A percentile compares a stretch with the other conserved stretches of the same genome.
These are phyloP conservation scores for Cremastinae sp. DNA, from an alignment of 2,888 invertebrate genomes.

Conservation along the genomic window DNA sequence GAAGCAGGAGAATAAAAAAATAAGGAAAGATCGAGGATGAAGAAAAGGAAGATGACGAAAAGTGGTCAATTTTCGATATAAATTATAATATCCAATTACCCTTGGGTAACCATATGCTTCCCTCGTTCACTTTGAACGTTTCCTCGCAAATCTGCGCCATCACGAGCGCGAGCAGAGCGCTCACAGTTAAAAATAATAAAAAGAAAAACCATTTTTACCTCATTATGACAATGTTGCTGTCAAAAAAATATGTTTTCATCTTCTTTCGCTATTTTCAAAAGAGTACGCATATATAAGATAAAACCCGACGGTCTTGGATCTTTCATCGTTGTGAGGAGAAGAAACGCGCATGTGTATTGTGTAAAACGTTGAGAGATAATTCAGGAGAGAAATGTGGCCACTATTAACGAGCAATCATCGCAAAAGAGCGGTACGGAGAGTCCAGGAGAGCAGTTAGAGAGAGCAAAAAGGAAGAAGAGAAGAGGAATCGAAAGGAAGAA, in stretches of 20 bases:
- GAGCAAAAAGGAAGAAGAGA: neutral
- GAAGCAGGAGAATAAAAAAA: neutral
- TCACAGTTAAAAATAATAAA: constrained; percentile 42
- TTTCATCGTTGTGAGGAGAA: too few species aligned
- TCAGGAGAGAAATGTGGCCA: constrained; percentile 44
- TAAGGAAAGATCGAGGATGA: constrained; percentile 10
- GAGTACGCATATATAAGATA: too few species aligned
- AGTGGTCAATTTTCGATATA: constrained; percentile 58
- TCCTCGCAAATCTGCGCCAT: constrained; percentile 23
- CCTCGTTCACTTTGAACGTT: constrained; percentile 8
- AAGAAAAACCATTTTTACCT: constrained; percentile 14
- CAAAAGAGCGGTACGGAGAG: constrained; percentile 33
- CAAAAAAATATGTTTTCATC: constrained; percentile 16
- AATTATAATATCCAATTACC: constrained; percentile 60
- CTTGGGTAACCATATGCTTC: constrained; percentile 49
- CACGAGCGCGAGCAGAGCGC: constrained; percentile 2
- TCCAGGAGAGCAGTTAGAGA: constrained; percentile 48
- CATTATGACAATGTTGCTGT: constrained; percentile 18
- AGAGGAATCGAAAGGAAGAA: constrained; percentile 39
- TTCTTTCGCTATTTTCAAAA: neutral
- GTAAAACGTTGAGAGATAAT: constrained; percentile 13
- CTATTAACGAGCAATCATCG: constrained; percentile 55
- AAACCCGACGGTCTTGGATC: too few species aligned
- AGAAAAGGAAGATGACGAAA: constrained; percentile 26
- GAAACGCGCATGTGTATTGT: neutral